Conservation (phyloP, 2,888 invertebrate species). For the Hirtodrosophila histrioides region DNA sequence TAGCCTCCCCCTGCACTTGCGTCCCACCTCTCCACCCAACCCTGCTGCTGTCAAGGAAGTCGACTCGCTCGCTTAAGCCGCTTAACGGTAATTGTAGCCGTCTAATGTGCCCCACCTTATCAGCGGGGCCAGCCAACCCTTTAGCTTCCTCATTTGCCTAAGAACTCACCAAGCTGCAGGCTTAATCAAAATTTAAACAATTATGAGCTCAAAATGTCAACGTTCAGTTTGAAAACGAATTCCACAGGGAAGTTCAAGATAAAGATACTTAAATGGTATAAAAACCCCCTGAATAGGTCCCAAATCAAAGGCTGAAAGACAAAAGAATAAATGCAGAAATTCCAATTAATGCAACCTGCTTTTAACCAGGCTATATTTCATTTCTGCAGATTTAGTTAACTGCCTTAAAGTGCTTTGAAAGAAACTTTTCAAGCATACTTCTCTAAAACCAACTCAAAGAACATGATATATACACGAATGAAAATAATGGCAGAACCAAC, state of each 20-base stretch:
- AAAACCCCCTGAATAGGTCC: too few species aligned
- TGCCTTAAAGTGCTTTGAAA: too few species aligned
- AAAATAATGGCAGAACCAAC: too few species aligned
- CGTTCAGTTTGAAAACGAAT: not conserved
- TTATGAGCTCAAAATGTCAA: slow-evolving; percentile 18
- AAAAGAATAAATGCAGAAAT: too few species aligned
- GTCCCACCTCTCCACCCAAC: not conserved
- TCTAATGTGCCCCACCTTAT: slow-evolving; percentile 9
- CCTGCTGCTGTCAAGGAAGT: slow-evolving; percentile 29
- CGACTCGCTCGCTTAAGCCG: slow-evolving; percentile 55
- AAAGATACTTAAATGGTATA: not conserved
- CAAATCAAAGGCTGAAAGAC: too few species aligned
- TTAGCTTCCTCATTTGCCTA: slow-evolving; percentile 27
- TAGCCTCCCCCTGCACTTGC: not conserved
- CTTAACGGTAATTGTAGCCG: slow-evolving; percentile 67
- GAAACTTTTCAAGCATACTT: too few species aligned
- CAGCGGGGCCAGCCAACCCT: slow-evolving; percentile 40
- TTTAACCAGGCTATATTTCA: too few species aligned
- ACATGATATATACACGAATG: too few species aligned
- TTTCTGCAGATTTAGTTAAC: too few species aligned
- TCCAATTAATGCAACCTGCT: too few species aligned
- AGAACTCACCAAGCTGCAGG: slow-evolving; percentile 5
- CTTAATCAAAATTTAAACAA: slow-evolving; percentile 1
- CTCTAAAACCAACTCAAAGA: too few species aligned
- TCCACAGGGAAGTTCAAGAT: not conserved